phyloP scores from a whole-genome alignment of 2,113 vertebrate species.

The Stegostoma tigrinum region DNA sequence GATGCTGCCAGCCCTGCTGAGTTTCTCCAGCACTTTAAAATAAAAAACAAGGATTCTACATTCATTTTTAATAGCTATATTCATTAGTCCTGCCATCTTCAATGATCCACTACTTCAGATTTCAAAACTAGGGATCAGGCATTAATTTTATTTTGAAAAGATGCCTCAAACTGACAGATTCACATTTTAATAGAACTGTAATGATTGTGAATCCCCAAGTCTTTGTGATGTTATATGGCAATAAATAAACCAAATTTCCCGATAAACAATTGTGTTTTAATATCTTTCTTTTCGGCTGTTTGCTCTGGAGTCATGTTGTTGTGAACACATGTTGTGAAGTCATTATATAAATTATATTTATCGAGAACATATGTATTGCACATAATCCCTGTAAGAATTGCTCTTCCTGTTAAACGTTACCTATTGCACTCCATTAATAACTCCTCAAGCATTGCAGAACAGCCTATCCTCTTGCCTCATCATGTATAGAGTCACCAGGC shows the following conservation, averaged over 20 bases:
- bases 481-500: not conserved
- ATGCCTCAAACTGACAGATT: no score
- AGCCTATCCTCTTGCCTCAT: not conserved
- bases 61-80: no score
- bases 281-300: not conserved
- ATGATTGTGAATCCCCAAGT: no score
- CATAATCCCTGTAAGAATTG: not conserved
- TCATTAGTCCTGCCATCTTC: no score
- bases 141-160: no score
- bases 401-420: not conserved
- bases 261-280: not conserved
- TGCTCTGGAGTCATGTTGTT: not conserved
- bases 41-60: no score
- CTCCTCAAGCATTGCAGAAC: not conserved
- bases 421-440: not conserved
- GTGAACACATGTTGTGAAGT: no score
- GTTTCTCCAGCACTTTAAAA: no score
- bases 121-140: no score
- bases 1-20: no score
- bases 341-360: not conserved
- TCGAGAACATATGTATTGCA: not conserved
- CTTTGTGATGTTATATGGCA: not conserved
- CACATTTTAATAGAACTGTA: no score
- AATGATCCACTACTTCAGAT: no score
- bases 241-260: not conserved